These are phyloP conservation scores for Cryptomyrus ogoouensis DNA, from an alignment of 2,113 vertebrate genomes.

Conservation along the genomic window DNA sequence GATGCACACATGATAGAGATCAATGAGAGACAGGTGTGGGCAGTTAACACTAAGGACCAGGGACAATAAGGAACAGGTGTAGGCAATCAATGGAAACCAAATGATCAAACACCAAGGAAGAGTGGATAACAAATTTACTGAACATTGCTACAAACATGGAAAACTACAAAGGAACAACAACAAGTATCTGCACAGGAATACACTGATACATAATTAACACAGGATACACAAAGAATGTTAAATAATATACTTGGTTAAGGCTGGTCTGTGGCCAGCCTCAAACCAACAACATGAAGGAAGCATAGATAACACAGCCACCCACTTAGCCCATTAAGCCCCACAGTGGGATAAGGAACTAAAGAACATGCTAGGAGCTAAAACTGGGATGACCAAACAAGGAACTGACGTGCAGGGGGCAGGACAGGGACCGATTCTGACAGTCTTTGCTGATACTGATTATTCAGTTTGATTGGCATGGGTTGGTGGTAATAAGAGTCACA, in stretches of 20 bases:
- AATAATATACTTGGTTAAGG: neutral
- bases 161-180: neutral
- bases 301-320: neutral
- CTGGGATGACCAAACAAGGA: neutral
- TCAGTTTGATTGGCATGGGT: neutral
- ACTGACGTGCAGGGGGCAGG: neutral
- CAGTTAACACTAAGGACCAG: neutral
- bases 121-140: neutral
- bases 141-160: neutral
- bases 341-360: neutral
- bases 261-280: neutral
- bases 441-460: neutral
- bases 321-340: neutral
- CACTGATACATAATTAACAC: neutral
- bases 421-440: neutral
- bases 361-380: neutral
- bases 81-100: neutral
- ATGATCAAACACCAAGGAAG: neutral
- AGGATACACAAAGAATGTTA: neutral
- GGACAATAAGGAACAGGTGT: neutral
- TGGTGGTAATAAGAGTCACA: neutral
- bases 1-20: neutral
- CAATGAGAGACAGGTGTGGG: neutral
- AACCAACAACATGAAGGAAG: neutral
- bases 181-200: neutral